Conservation (phyloP, 1,140 invertebrate species). For the Goniozus legneri region DNA sequence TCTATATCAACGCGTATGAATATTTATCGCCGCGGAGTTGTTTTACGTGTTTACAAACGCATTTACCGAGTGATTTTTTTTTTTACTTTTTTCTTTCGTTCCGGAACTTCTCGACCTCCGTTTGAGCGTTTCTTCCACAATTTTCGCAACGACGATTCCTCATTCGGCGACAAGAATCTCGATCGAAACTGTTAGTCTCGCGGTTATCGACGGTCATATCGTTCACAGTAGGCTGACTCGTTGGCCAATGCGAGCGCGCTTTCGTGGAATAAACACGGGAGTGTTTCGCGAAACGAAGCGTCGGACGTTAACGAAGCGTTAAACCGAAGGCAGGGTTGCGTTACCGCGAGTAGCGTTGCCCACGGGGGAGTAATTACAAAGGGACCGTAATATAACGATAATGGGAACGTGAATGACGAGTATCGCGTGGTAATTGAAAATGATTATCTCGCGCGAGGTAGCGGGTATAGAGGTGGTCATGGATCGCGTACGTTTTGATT, state of each 20-base stretch:
- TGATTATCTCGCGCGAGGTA: too few species aligned
- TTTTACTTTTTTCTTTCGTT: constrained; percentile 31
- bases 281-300: constrained; percentile 36
- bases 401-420: too few species aligned
- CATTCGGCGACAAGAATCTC: too few species aligned
- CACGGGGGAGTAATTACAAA: constrained; percentile 37
- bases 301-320: constrained; percentile 50
- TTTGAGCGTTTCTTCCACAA: too few species aligned
- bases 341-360: constrained; percentile 31
- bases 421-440: too few species aligned
- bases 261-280: constrained; percentile 13
- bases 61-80: constrained; percentile 31
- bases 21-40: constrained; percentile 21
- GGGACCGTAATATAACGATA: constrained; percentile 22
- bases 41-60: constrained; percentile 20
- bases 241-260: not conserved
- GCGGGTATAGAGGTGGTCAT: too few species aligned
- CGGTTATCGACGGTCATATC: not conserved
- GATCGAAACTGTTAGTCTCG: too few species aligned
- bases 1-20: too few species aligned
- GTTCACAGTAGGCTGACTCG: not conserved
- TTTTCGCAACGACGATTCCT: too few species aligned
- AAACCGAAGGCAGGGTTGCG: constrained; percentile 44
- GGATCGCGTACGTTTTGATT: too few species aligned
- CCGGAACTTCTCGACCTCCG: too few species aligned